These are phyloP conservation scores for Premnoplex brunnescens DNA, from an alignment of 2,797 vertebrate species.

Conservation along the genomic window DNA sequence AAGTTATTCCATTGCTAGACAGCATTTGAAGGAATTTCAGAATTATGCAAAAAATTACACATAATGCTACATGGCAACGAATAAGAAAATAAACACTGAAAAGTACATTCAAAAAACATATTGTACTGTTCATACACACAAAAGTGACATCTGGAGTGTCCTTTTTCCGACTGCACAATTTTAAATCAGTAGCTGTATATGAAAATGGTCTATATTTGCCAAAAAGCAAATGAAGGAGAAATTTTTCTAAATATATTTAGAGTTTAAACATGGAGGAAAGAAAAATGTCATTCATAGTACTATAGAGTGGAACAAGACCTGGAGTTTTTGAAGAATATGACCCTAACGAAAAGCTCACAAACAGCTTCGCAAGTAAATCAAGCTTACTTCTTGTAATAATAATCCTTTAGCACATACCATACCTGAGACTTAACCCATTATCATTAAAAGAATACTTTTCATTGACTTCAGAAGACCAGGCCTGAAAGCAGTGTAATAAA, in stretches of 20 bases:
- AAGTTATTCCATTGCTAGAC: not conserved
- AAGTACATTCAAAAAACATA: not conserved
- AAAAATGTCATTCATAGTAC: not conserved
- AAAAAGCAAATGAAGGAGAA: not conserved
- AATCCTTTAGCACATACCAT: not conserved
- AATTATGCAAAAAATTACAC: not conserved
- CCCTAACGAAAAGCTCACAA: not conserved
- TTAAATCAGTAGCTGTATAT: not conserved
- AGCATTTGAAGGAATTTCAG: not conserved
- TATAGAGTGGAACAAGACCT: not conserved
- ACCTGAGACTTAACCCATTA: not conserved
- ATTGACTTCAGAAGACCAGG: not conserved
- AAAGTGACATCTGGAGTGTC: not conserved
- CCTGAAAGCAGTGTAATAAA: not conserved
- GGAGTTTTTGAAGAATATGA: not conserved
- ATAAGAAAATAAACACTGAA: not conserved
- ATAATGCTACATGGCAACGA: not conserved
- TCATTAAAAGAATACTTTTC: not conserved
- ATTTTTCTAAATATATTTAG: not conserved
- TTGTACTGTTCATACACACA: not conserved
- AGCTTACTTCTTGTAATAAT: not conserved
- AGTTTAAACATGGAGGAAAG: not conserved
- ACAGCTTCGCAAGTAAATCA: not conserved
- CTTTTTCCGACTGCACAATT: not conserved
- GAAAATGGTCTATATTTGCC: not conserved